A percentile compares a stretch with the other conserved stretches of the same genome.
These are phyloP conservation scores for Pygoscelis adeliae DNA, from an alignment of 2,113 vertebrate genomes.

Conservation along the genomic window DNA sequence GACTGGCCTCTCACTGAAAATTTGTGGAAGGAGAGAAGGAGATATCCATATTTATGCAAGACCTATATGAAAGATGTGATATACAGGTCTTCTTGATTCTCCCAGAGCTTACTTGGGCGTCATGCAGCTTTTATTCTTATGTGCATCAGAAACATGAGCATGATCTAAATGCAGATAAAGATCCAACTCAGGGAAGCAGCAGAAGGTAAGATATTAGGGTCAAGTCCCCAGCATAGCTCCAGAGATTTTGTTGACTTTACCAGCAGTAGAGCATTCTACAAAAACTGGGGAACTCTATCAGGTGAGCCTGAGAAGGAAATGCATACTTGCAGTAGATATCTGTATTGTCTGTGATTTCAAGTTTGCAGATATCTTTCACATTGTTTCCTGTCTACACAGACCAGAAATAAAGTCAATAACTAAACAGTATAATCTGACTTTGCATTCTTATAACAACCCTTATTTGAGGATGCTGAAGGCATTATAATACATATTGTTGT, in stretches of 20 bases:
- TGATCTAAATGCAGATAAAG: not conserved
- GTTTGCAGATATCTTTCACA: not conserved
- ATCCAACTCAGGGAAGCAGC: not conserved
- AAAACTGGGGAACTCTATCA: not conserved
- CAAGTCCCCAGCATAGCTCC: not conserved
- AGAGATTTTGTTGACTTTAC: not conserved
- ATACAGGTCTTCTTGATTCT: not conserved
- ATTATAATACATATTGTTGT: not conserved
- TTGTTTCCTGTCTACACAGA: not conserved
- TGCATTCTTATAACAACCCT: not conserved
- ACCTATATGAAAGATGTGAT: rapidly evolving
- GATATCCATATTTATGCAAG: not conserved
- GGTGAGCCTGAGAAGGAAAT: not conserved
- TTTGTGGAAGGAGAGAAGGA: not conserved
- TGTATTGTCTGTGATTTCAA: not conserved
- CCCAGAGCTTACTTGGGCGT: not conserved
- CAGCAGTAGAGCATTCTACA: not conserved
- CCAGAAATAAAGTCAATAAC: not conserved
- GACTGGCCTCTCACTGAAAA: not conserved
- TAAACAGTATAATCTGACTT: not conserved
- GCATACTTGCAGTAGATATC: not conserved
- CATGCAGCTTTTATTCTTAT: not conserved
- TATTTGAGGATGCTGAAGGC: not conserved
- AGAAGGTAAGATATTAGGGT: not conserved
- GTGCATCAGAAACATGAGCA: not conserved